These are phyloP conservation scores for Brevipalpus yothersi DNA, from an alignment of 1,140 invertebrate species.

Conservation along the genomic window DNA sequence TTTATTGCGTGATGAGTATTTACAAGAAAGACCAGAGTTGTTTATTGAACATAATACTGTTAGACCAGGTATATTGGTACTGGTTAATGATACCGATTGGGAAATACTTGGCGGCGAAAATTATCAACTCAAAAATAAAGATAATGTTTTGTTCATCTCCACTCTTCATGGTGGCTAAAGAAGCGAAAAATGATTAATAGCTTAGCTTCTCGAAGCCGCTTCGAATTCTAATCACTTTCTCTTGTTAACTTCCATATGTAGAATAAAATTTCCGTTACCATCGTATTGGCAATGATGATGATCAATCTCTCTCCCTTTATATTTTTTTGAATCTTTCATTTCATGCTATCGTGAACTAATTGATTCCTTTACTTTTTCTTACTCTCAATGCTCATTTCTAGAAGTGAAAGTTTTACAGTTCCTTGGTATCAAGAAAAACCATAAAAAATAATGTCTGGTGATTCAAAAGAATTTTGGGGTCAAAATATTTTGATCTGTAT, in stretches of 20 bases:
- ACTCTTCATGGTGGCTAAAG: constrained; percentile 41
- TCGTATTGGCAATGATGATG: too few species aligned
- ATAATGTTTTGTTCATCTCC: constrained; percentile 39
- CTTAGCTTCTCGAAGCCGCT: neutral
- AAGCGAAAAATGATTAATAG: neutral
- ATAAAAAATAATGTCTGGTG: neutral
- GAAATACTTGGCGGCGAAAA: constrained; percentile 44
- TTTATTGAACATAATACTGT: constrained; percentile 59
- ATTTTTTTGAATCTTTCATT: too few species aligned
- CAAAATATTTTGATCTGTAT: constrained; percentile 25
- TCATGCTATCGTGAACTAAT: too few species aligned
- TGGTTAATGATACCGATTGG: constrained; percentile 82
- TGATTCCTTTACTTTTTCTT: too few species aligned
- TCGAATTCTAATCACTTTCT: too few species aligned
- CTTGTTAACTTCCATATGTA: too few species aligned
- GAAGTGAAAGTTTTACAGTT: too few species aligned
- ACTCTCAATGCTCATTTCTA: too few species aligned
- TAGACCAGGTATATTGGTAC: constrained; percentile 68
- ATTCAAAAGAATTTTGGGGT: neutral
- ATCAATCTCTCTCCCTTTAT: too few species aligned
- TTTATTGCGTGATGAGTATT: constrained; percentile 59
- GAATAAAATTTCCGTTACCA: too few species aligned
- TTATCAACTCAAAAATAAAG: constrained; percentile 31
- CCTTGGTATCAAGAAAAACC: too few species aligned
- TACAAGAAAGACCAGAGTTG: constrained; percentile 62